Conservation (phyloP, 2,113 vertebrate genomes). For the Pleuronectes platessa region DNA sequence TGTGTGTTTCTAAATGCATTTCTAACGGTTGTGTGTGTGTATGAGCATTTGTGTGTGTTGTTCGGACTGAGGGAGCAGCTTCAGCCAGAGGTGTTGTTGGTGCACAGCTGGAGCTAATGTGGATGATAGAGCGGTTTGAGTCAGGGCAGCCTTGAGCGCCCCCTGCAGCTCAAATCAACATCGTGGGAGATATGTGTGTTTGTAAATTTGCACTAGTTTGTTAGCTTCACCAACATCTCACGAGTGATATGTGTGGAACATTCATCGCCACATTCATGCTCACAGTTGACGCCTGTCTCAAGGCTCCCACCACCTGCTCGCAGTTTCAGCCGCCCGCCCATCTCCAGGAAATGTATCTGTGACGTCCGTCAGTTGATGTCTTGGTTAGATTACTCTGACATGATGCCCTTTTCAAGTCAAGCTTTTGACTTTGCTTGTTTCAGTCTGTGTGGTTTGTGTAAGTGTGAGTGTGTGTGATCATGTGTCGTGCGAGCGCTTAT, state of each 20-base stretch:
- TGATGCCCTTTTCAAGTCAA: constrained; percentile 53
- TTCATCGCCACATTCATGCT: background rate
- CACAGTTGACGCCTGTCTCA: background rate
- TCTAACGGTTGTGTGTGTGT: background rate
- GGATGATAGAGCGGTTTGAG: constrained; percentile 29
- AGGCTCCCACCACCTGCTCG: constrained; percentile 1
- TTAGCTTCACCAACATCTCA: background rate
- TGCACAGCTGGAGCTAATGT: constrained; percentile 24
- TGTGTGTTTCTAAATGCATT: no score
- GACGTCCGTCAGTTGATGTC: constrained; percentile 40
- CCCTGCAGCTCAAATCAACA: constrained; percentile 54
- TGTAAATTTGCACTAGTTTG: background rate
- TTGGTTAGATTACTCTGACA: constrained; percentile 28
- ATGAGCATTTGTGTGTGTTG: constrained; percentile 4
- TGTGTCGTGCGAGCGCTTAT: background rate
- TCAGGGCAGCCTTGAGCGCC: constrained; percentile 51
- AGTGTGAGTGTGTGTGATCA: background rate
- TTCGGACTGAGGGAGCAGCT: constrained; percentile 18
- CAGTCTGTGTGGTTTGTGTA: constrained; percentile 17
- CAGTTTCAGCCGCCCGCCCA: background rate
- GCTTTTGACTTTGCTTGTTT: constrained; percentile 39
- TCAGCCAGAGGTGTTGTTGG: constrained; percentile 28
- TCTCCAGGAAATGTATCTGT: constrained; percentile 24
- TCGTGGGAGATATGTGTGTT: background rate
- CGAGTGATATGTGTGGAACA: background rate